Base-by-base conservation (phyloP, 2,113 vertebrate species). In the Hemiscyllium ocellatum region DNA sequence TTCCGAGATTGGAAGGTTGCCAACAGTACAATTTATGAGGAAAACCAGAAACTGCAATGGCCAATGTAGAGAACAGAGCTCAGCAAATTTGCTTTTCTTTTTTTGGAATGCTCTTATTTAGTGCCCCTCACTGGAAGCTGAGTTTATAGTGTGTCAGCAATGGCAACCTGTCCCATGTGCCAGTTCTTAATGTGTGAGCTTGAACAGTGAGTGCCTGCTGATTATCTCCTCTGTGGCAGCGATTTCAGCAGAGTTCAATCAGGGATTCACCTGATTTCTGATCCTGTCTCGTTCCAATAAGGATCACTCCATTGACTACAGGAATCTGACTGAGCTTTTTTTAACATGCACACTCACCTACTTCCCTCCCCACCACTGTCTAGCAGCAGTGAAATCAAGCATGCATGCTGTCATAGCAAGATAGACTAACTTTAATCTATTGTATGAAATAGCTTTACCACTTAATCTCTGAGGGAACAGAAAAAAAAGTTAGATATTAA, bases 11-110 rank as follows among this genome's bases (percentile, higher is more conserved):
- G 89, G 89, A 68, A 19, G 20, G 66, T 61, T 66, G 89, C 89
- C 89, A 93, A 93, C 33, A 37, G 13, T 66, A 93, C 61, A 68
- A 66, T 66, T 68, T 93, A 93, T 93, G 89, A 93, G 89, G 4
- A 6, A 93, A 93, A 65, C 20, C 61, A 66, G 89, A 93, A 33
- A 6, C n/a, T 90, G 61, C 61, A 12, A 93, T 0, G 3, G 52
- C 33, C 8, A 19, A 33, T 91, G 2, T 61, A 66, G 33, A 66
- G 61, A 93, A 66, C 33, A 65, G 29, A 66, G 89, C 17, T 37
- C 7, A 4, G 7, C 61, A 5, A 93, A 65, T 61, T 61, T 65
- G 87, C 87, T 65, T 56, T 65, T 65, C 13, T 29, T 65, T 91
- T 29, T 61, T 61, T 5, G 29, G n/a, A 91, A 65, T 4, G 15